Evolutionary conservation across 2,888 invertebrate genomes (phyloP), one percentile per base, ranked within the genome.

Genomic region (Dione juno): DNA sequence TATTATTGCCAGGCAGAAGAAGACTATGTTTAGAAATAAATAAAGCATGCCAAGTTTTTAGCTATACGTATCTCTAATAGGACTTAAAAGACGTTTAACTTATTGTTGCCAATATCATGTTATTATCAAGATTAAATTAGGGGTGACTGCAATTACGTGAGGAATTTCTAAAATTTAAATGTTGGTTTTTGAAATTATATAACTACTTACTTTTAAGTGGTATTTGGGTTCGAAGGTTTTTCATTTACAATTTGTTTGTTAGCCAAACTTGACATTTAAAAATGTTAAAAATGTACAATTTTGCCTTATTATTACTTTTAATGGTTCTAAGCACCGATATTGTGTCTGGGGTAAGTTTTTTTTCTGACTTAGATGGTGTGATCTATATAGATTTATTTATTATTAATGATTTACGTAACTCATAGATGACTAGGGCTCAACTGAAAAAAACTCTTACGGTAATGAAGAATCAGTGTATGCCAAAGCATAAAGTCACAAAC

Each of bases 401-500:
- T 40, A n/a, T 14, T 43, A 58, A 11, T 50, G 28, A 28, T 16
- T 59, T 11, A 14, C 19, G 14, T 41, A 28, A 16, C 28, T 61
- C 67, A 45, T 73, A 93, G 93, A 90, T 93, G 92, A 86, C 93
- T 45, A 84, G 90, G 63, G 94, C 95, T 19, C 96, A 96, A 79
- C 85, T 96, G 77, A 94, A 94, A 79, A 94, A 95, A 63, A 94
- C 95, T 0, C 94, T 94, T 1, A 94, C 94, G 79, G 79, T 95
- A n/a, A 93, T 96, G 86, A 93, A 95, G 57, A 95, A 95, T 74
- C 89, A 94, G 0, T 96, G 96, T 73, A 89, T 94, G 80, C 94
- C 95, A 6, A 96, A 96, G 85, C 92, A 93, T 48, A 94, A 94
- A 75, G 92, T 94, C 0, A 92, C 94, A 14, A 88, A 93, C 84